Base-by-base conservation (phyloP, 2,888 invertebrate genomes). In the Serrognathus titanus region DNA sequence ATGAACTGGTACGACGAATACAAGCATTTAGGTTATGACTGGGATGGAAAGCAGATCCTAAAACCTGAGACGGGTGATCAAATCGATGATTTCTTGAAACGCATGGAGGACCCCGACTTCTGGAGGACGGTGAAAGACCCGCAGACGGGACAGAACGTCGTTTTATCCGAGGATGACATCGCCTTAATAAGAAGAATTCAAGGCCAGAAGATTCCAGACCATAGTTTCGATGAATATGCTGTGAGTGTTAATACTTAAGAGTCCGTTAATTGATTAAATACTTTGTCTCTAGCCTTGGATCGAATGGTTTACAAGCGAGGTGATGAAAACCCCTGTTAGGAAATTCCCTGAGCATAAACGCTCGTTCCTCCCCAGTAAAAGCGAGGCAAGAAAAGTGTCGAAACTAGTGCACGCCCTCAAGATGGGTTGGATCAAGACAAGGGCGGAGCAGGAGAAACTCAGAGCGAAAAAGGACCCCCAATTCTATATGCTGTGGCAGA, bases 1-100 rank as follows among this genome's bases (percentile, higher is more conserved):
- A 86, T 91, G 83, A 90, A 94, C 75, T 99, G 99, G 99, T 99
- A 99, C 78, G 86, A 93, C 68, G 96, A 98, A 68, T 95, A 93
- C 78, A 87, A 89, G 48, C 98, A 99, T 75, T 84, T 98, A 56
- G 99, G 99, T 3, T 99, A 99, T 76, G 90, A 97, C 77, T 87
- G 92, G 79, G 90, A 92, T 69, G 98, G 94, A 0, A 86, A 90
- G 60, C 88, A 90, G 75, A 88, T 99, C 51, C 75, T 90, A 10
- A 94, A 94, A 75, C 94, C 97, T 0, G 82, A 86, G 43, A 84
- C 85, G 63, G 87, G 90, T 0, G 97, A 97, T 81, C 90, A 92
- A 69, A 83, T 99, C 41, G 98, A 99, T 74, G 88, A 92, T 62
- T 98, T 99, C 78, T 81, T 99, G 57, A 89, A 90, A 73, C 89